Evolutionary conservation across 1,140 invertebrate species (phyloP), one percentile per base, ranked within the genome.

Genomic region (Limonius californicus): DNA sequence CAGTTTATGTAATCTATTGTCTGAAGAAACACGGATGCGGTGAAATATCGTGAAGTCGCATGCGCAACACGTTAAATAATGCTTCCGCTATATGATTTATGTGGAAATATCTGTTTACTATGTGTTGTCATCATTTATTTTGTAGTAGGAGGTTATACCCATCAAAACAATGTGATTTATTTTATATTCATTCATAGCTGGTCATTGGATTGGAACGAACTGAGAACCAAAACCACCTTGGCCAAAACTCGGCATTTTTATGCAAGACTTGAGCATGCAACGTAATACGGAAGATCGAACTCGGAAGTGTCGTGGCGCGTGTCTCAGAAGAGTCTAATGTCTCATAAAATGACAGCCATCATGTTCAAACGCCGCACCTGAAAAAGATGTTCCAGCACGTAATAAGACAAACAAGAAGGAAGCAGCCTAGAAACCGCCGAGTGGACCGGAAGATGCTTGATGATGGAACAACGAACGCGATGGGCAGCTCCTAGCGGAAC

Each of bases 41-140:
- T 45, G 16, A 18, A 45, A 45, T 45, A 45, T 45, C 16, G 42
- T 18, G 16, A n/a, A 45, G 42, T 45, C 42, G 42, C 42, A 45
- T 45, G 42, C 42, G 42, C 42, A 45, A 45, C 42, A 45, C 42
- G 42, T 45, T 45, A n/a, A 45, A 18, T n/a, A 6, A 45, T 45
- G n/a, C 42, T 45, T 45, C 42, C 42, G 42, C 42, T n/a, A 15
- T 45, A 45, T 45, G 42, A 45, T 45, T 45, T 45, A 45, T 45
- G 42, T 27, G 42, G 42, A 45, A 45, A 45, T 45, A 15, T 15
- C 14, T 45, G 16, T 45, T 45, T 45, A 45, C 14, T 45, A 45
- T 18, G 42, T 45, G 16, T 45, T 45, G 42, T 45, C 42, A 45
- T 45, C 42, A 45, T 45, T 18, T 18, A 45, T 45, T 45, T 15